These are phyloP conservation scores for Trichogramma dendrolimi DNA, from an alignment of 2,888 invertebrate species.

Conservation along the genomic window DNA sequence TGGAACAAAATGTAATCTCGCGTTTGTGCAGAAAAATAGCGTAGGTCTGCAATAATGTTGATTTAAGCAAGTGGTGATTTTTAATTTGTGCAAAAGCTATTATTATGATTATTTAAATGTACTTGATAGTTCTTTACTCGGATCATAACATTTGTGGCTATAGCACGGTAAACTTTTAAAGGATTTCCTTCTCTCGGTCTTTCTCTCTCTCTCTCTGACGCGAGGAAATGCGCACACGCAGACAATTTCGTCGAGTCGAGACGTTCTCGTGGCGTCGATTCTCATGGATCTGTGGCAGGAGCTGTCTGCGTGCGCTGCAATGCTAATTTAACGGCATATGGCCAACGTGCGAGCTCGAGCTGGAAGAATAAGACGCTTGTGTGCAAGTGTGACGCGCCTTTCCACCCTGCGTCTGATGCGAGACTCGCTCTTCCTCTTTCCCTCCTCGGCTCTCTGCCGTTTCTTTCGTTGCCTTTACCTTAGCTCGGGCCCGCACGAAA, in stretches of 20 bases:
- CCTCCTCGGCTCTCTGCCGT: constrained; percentile 11
- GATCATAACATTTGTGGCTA: no score
- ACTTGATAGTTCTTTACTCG: no score
- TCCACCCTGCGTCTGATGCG: constrained; percentile 10
- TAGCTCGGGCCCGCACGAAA: background rate
- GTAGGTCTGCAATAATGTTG: no score
- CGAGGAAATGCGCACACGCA: no score
- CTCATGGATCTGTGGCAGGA: constrained; percentile 12
- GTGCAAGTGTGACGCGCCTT: constrained; percentile 26
- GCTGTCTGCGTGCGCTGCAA: constrained; percentile 8
- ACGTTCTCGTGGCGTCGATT: constrained; percentile 24
- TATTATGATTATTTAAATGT: no score
- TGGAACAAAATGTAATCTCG: no score
- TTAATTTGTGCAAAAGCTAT: no score
- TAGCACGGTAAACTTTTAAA: background rate
- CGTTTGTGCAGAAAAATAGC: no score
- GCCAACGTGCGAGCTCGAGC: constrained; percentile 22
- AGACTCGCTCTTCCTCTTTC: constrained; percentile 6
- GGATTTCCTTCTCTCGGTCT: constrained; percentile 12
- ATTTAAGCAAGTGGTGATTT: no score
- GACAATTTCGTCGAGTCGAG: constrained; percentile 7
- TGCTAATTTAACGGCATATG: constrained; percentile 30
- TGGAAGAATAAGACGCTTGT: constrained; percentile 29
- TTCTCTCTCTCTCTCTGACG: no score
- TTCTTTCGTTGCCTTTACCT: background rate